Conservation (phyloP, 2,888 invertebrate genomes). For the Noctuana brunneofusca region DNA sequence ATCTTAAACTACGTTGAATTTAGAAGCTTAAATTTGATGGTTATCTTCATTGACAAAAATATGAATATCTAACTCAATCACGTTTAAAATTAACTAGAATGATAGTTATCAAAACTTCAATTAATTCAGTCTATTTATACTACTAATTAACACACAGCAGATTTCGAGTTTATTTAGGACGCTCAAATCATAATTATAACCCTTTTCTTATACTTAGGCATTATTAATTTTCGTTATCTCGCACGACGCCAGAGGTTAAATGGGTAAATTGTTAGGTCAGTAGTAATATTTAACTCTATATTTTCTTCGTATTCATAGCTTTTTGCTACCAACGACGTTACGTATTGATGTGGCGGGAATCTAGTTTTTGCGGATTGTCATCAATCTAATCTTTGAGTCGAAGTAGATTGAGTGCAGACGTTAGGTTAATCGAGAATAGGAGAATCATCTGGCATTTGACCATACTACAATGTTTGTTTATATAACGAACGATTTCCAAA, state of each 20-base stretch:
- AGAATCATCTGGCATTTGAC: not conserved
- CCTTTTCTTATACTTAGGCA: not conserved
- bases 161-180: not conserved
- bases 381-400: conserved; percentile 29
- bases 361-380: conserved; percentile 31
- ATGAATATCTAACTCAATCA: too few species aligned
- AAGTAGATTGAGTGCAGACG: conserved; percentile 25
- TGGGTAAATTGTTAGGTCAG: not conserved
- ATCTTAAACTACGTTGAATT: too few species aligned
- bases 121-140: not conserved
- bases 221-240: not conserved
- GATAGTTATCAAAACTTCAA: not conserved
- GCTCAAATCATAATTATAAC: not conserved
- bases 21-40: too few species aligned
- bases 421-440: conserved; percentile 16
- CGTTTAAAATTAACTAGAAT: too few species aligned
- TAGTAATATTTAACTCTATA: not conserved
- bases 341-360: conserved; percentile 23
- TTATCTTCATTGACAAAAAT: too few species aligned
- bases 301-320: conserved; percentile 15
- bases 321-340: conserved; percentile 6
- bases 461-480: not conserved
- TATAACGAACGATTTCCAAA: not conserved
- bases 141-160: not conserved
- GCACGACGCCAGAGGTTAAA: not conserved